A percentile compares a stretch with the other conserved stretches of the same genome.
These are phyloP conservation scores for Platichthys flesus DNA, from an alignment of 2,113 vertebrate species.

Conservation along the genomic window DNA sequence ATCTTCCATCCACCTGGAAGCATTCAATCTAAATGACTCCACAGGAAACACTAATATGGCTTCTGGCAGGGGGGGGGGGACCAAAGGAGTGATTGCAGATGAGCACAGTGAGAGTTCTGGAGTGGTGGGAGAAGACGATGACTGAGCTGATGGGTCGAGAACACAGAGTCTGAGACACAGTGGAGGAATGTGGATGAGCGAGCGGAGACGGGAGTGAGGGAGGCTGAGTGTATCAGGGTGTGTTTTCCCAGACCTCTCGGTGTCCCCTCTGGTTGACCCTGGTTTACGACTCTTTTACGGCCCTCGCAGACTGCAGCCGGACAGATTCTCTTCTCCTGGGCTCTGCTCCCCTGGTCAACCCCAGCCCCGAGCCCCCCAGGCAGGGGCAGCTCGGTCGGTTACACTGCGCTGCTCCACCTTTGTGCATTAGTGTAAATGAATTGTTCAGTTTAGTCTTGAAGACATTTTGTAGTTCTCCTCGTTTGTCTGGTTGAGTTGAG, in stretches of 20 bases:
- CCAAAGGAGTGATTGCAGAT: constrained; percentile 22
- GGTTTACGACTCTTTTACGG: constrained; percentile 77
- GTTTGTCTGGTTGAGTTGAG: not conserved
- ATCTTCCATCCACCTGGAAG: constrained; percentile 21
- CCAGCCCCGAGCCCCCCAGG: constrained; percentile 50
- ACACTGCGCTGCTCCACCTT: constrained; percentile 1
- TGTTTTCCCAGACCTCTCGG: constrained; percentile 67
- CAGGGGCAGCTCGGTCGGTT: constrained; percentile 52
- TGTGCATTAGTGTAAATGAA: not conserved
- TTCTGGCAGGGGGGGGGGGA: constrained; percentile 13
- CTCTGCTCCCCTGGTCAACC: constrained; percentile 64
- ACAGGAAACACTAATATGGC: constrained; percentile 30
- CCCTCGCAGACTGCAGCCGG: constrained; percentile 64
- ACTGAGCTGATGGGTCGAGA: constrained; percentile 47
- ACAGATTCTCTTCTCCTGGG: constrained; percentile 66
- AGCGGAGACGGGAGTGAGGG: constrained; percentile 41
- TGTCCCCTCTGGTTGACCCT: constrained; percentile 74
- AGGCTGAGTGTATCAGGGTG: constrained; percentile 45
- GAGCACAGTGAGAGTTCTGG: constrained; percentile 29
- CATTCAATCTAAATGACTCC: constrained; percentile 20
- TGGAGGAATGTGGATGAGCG: constrained; percentile 54
- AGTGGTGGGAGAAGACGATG: constrained; percentile 31
- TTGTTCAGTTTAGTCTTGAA: not conserved
- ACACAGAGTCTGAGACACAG: constrained; percentile 11
- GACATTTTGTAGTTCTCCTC: not conserved